Evolutionary conservation across 2,888 invertebrate species (phyloP).

Genomic region (Hypsopygia costalis): DNA sequence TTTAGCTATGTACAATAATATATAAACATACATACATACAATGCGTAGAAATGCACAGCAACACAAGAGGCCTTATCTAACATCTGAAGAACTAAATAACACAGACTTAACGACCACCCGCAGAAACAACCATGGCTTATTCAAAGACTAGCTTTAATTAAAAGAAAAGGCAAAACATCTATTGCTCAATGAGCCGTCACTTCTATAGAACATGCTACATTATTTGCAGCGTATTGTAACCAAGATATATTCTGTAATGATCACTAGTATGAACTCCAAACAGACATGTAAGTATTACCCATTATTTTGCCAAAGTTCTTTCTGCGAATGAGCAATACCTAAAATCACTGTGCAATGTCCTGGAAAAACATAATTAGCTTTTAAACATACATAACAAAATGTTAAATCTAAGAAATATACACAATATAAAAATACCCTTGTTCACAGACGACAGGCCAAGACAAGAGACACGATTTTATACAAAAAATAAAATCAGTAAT

Average conservation of each 20-base stretch:
- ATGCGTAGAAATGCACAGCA: constrained; percentile 80
- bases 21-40: constrained; percentile 82
- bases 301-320: constrained; percentile 41
- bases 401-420: constrained; percentile 62
- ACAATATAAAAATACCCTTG: constrained; percentile 68
- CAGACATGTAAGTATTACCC: not conserved
- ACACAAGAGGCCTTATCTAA: constrained; percentile 74
- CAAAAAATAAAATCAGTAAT: constrained; percentile 74
- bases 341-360: constrained; percentile 57
- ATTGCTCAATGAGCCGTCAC: not conserved
- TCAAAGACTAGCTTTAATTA: constrained; percentile 47
- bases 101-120: constrained; percentile 70
- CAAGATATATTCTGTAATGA: not conserved
- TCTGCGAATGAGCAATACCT: constrained; percentile 59
- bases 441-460: constrained; percentile 78
- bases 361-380: constrained; percentile 76
- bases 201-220: not conserved
- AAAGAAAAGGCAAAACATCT: not conserved
- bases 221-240: not conserved
- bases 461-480: constrained; percentile 77
- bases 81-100: constrained; percentile 74
- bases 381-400: constrained; percentile 47
- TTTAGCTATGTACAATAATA: constrained; percentile 75
- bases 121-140: constrained; percentile 48
- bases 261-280: not conserved